Evolutionary conservation across 1,140 invertebrate species (phyloP).

Genomic region (Reticulitermes speratus): DNA sequence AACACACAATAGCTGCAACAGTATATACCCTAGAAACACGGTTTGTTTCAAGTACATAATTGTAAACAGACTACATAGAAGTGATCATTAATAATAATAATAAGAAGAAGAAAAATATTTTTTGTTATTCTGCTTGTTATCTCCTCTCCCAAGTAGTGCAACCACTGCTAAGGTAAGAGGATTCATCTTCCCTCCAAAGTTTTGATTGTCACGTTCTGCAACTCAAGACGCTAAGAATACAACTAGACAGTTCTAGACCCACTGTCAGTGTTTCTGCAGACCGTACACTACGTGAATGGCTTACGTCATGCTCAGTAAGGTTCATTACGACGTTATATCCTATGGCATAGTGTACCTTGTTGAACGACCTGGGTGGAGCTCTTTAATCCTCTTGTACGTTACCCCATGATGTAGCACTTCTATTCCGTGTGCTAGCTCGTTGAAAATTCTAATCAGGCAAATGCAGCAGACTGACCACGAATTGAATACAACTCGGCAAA

Average conservation of each 20-base stretch:
- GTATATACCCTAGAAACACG: too few species aligned
- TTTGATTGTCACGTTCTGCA: not conserved
- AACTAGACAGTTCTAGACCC: not conserved
- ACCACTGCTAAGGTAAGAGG: too few species aligned
- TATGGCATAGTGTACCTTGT: not conserved
- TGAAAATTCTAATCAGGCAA: conserved; percentile 1
- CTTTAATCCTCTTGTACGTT: not conserved
- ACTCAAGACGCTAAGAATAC: not conserved
- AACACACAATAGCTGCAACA: too few species aligned
- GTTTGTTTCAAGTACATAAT: too few species aligned
- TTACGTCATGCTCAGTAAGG: not conserved
- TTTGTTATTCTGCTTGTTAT: too few species aligned
- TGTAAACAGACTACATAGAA: too few species aligned
- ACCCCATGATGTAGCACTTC: not conserved
- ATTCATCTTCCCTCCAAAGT: not conserved
- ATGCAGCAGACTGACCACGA: not conserved
- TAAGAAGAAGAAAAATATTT: too few species aligned
- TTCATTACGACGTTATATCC: not conserved
- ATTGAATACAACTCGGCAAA: not conserved
- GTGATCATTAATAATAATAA: too few species aligned
- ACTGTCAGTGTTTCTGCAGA: not conserved
- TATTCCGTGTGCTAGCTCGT: not conserved
- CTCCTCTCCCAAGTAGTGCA: too few species aligned
- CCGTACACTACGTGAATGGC: not conserved
- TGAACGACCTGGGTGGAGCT: not conserved